Evolutionary conservation across 2,888 invertebrate species (phyloP).

Genomic region (Dryomyza anilis): DNA sequence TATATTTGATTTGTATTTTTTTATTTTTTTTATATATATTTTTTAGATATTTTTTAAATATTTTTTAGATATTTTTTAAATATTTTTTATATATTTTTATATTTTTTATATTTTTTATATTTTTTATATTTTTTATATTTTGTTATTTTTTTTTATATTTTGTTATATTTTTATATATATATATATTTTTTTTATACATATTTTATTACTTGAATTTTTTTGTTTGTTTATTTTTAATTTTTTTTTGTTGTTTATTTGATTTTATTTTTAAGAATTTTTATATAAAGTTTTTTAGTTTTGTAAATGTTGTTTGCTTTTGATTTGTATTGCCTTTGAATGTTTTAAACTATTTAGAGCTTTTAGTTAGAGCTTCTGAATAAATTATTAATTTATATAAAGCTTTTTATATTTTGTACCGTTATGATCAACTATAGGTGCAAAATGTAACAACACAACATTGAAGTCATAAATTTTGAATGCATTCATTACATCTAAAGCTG

Average conservation of each 20-base stretch:
- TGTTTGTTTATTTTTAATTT: neutral
- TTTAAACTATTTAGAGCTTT: no score
- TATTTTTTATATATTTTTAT: slow-evolving; percentile 1
- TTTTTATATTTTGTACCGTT: no score
- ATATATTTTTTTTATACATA: neutral
- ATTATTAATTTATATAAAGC: no score
- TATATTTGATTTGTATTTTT: no score
- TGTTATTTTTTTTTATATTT: neutral
- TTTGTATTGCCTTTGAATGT: neutral
- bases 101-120: neutral
- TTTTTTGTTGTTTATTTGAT: neutral
- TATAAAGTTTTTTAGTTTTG: neutral
- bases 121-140: neutral
- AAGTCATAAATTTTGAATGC: no score
- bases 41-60: no score
- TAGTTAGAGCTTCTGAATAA: no score
- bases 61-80: no score
- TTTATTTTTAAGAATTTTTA: neutral
- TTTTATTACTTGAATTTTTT: neutral
- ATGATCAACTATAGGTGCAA: no score
- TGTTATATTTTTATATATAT: neutral
- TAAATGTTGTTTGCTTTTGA: neutral
- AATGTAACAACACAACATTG: no score
- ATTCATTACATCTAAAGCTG: no score
- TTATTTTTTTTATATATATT: no score